Percentiles rank a stretch among this genome's conserved stretches.
phyloP scores from a whole-genome alignment of 2,888 invertebrate genomes.

The Perizoma affinitatum region DNA sequence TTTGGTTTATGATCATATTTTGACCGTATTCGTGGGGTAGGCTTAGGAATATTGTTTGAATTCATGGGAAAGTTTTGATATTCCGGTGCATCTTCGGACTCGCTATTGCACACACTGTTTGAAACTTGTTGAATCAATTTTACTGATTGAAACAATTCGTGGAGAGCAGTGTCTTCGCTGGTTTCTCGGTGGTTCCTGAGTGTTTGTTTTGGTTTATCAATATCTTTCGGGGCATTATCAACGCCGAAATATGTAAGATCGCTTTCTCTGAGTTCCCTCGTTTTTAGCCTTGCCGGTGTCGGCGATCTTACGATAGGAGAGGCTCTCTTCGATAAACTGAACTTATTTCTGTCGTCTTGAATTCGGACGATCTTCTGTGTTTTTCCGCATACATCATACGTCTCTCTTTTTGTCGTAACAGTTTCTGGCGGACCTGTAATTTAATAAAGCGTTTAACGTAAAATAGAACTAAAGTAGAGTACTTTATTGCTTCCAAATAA shows the following conservation, averaged over 20 bases:
- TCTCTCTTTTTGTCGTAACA: constrained; percentile 24
- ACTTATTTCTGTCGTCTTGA: constrained; percentile 33
- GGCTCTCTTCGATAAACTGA: constrained; percentile 43
- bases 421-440: constrained; percentile 41
- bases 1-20: constrained; percentile 57
- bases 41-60: constrained; percentile 59
- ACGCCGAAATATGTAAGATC: constrained; percentile 85
- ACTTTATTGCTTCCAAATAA: too few species aligned
- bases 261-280: constrained; percentile 82
- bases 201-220: constrained; percentile 36
- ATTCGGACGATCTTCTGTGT: constrained; percentile 36
- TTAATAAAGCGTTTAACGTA: not conserved
- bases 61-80: constrained; percentile 71
- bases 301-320: constrained; percentile 56
- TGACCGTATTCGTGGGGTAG: constrained; percentile 65
- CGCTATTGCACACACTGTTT: constrained; percentile 73
- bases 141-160: constrained; percentile 71
- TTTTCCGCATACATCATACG: constrained; percentile 30
- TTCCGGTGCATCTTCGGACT: constrained; percentile 70
- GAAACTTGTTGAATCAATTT: constrained; percentile 71
- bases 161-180: constrained; percentile 47
- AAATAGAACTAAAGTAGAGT: too few species aligned
- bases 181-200: constrained; percentile 34
- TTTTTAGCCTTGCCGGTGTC: constrained; percentile 55
- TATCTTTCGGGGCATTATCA: constrained; percentile 41